Evolutionary conservation across 2,888 invertebrate genomes (phyloP).

Genomic region (Catocala fraxini): DNA sequence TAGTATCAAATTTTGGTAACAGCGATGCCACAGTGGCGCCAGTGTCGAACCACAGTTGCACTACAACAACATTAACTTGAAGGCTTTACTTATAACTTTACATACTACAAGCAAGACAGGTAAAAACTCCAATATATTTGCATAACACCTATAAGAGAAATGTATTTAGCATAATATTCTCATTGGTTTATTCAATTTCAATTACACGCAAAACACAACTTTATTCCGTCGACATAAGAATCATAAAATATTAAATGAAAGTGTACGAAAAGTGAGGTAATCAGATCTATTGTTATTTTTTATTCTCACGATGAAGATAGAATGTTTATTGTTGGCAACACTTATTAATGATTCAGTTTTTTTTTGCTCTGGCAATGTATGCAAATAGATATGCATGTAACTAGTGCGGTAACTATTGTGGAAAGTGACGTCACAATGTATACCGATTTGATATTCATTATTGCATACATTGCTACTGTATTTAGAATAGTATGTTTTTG

Average conservation of each 20-base stretch:
- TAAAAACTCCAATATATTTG: slow-evolving; percentile 46
- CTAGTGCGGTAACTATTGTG: slow-evolving; percentile 20
- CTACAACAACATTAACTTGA: no score
- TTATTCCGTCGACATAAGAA: slow-evolving; percentile 28
- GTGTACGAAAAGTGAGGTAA: slow-evolving; percentile 50
- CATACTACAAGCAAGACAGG: slow-evolving; percentile 22
- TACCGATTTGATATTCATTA: slow-evolving; percentile 16
- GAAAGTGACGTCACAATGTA: slow-evolving; percentile 23
- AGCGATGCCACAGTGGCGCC: no score
- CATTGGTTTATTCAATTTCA: slow-evolving; percentile 37
- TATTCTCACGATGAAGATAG: slow-evolving; percentile 55
- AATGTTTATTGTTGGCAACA: slow-evolving; percentile 52
- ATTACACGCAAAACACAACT: slow-evolving; percentile 26
- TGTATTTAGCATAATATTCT: slow-evolving; percentile 58
- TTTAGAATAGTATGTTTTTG: background rate
- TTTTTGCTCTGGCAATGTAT: slow-evolving; percentile 43
- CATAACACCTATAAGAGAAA: slow-evolving; percentile 55
- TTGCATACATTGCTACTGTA: slow-evolving; percentile 22
- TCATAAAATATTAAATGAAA: slow-evolving; percentile 40
- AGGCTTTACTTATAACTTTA: slow-evolving; percentile 5
- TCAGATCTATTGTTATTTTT: slow-evolving; percentile 50
- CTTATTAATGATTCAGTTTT: slow-evolving; percentile 36
- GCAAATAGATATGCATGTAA: slow-evolving; percentile 37
- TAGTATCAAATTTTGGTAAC: no score
- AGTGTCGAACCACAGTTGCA: no score